Base-by-base conservation (phyloP, 1,140 invertebrate species). In the Samia ricini region DNA sequence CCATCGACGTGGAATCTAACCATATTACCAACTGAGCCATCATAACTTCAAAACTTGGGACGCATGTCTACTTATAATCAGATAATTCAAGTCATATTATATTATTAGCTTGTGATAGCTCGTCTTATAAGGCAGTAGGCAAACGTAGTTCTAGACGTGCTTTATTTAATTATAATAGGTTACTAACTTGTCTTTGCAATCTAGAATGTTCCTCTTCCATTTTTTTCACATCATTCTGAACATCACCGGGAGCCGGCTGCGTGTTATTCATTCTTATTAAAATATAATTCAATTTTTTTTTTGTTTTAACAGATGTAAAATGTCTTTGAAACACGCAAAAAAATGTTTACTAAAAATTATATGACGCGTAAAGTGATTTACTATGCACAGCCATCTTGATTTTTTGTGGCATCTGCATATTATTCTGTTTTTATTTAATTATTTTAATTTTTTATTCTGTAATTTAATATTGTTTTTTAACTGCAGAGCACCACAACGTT, bases 141-240 rank as follows among this genome's bases (percentile, higher is more conserved):
- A n/a, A n/a, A n/a, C n/a, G n/a, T n/a, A n/a, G n/a, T n/a, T n/a
- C n/a, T n/a, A n/a, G n/a, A n/a, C n/a, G n/a, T n/a, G n/a, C n/a
- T n/a, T n/a, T n/a, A n/a, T n/a, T n/a, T n/a, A n/a, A n/a, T n/a
- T n/a, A n/a, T n/a, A n/a, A n/a, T n/a, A n/a, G n/a, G 10, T 42
- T 42, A 42, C 33, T 42, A 66, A 88, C 85, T 65, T 88, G 85
- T 77, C 85, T 76, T 36, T 85, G 85, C 2, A 85, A 63, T 22
- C 77, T 65, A 12, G 81, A 69, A 51, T 83, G 79, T 50, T 88
- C 85, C 23, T 88, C 85, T 61, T 88, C 85, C 77, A 83, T 80
- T 57, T 85, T 88, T 54, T 77, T 85, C 49, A 73, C 26, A 58
- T 85, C 82, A 26, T 49, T 76, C 18, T 10, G 7, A 23, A 62